Conservation (phyloP, 2,113 vertebrate genomes). For the Thermophis baileyi region DNA sequence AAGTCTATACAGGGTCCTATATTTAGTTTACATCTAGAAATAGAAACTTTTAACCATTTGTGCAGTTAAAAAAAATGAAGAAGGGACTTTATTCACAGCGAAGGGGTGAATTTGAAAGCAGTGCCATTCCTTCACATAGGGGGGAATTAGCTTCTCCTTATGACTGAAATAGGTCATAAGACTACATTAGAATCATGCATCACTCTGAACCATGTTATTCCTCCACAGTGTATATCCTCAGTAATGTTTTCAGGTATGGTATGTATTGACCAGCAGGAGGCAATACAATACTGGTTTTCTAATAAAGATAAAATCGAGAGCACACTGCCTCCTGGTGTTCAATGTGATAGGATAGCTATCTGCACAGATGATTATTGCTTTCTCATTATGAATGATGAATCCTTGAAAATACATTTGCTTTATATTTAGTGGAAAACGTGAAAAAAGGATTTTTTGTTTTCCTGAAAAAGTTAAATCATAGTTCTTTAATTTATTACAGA, state of each 20-base stretch:
- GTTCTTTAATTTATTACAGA: background rate
- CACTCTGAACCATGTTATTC: constrained; percentile 22
- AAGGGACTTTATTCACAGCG: background rate
- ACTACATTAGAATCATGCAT: background rate
- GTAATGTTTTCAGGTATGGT: background rate
- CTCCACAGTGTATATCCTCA: background rate
- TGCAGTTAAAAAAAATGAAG: background rate
- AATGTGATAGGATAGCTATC: constrained; percentile 26
- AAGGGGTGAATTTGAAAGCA: background rate
- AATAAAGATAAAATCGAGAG: background rate
- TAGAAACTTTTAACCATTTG: background rate
- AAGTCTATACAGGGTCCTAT: background rate
- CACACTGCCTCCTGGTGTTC: background rate
- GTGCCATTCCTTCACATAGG: background rate
- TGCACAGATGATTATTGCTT: background rate
- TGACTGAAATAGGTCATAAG: background rate
- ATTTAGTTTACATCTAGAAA: background rate
- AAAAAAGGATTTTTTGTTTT: background rate
- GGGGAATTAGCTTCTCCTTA: background rate
- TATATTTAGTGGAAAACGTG: background rate
- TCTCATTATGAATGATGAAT: constrained; percentile 31
- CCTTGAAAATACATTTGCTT: background rate
- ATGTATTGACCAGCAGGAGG: background rate
- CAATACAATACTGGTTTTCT: background rate
- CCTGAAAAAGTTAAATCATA: background rate